Conservation (phyloP, 2,888 invertebrate genomes). For the Litoditis marina region DNA sequence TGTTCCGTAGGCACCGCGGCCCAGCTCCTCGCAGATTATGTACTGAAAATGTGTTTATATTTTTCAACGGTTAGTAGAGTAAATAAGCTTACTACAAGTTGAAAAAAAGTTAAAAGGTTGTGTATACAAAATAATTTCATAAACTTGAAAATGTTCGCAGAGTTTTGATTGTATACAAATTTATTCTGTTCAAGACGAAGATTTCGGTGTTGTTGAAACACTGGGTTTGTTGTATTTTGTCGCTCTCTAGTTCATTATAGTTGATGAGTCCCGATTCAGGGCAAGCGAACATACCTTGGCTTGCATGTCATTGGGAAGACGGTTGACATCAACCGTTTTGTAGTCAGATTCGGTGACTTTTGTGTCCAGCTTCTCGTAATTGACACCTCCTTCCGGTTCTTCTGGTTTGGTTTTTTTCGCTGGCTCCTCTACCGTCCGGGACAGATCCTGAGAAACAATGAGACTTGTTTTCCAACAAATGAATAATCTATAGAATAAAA, state of each 20-base stretch:
- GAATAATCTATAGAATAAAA: too few relatives aligned
- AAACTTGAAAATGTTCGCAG: too few relatives aligned
- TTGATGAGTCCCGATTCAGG: background rate
- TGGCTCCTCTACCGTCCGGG: conserved; percentile 37
- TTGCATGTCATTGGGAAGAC: conserved; percentile 49
- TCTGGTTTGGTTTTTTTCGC: conserved; percentile 28
- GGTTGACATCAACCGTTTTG: conserved; percentile 46
- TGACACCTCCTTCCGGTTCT: conserved; percentile 26
- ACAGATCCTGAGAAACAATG: conserved; percentile 20
- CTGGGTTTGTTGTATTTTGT: background rate
- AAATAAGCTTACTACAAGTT: too few relatives aligned
- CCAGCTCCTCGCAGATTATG: conserved; percentile 53
- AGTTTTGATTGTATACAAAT: too few relatives aligned
- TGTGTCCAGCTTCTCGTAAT: conserved; percentile 43
- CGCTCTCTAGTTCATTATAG: background rate
- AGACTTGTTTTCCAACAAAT: too few relatives aligned
- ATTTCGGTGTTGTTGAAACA: background rate
- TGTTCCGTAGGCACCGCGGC: conserved; percentile 64
- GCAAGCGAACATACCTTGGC: conserved; percentile 28
- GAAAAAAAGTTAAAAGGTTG: too few relatives aligned
- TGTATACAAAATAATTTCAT: too few relatives aligned
- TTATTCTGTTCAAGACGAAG: too few relatives aligned
- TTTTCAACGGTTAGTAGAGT: background rate
- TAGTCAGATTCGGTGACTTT: conserved; percentile 32
- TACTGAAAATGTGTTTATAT: conserved; percentile 27